Conservation (phyloP, 2,888 invertebrate genomes). For the Tipula vernalis region DNA sequence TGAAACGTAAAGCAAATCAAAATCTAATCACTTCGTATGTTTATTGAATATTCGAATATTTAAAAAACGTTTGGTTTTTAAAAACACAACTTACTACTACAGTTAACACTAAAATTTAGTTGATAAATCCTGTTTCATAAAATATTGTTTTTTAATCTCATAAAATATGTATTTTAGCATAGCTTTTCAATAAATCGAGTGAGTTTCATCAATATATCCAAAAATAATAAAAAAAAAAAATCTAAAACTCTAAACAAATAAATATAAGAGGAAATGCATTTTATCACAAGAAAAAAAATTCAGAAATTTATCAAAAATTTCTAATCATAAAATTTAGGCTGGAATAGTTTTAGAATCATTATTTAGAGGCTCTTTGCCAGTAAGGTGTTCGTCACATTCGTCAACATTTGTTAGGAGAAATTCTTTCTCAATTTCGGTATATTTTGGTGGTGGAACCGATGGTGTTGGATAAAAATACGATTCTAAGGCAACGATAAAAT, state of each 20-base stretch:
- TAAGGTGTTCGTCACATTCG: neutral
- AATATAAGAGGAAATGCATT: slow-evolving; percentile 5
- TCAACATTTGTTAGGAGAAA: slow-evolving; percentile 10
- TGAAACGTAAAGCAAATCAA: neutral
- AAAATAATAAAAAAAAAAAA: neutral
- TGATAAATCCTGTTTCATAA: neutral
- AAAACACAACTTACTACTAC: neutral
- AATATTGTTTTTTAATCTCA: neutral
- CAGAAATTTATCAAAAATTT: neutral
- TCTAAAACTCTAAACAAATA: neutral
- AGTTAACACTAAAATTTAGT: neutral
- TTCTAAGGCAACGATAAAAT: slow-evolving; percentile 13
- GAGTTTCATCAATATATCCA: neutral
- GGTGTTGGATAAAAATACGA: slow-evolving; percentile 15
- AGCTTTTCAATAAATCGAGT: neutral
- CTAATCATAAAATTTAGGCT: neutral
- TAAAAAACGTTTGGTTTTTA: neutral
- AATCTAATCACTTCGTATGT: neutral
- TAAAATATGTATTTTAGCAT: neutral
- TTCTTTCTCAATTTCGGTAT: slow-evolving; percentile 12
- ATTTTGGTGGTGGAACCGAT: slow-evolving; percentile 14
- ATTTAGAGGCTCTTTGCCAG: neutral
- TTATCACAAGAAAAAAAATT: neutral
- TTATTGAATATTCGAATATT: neutral
- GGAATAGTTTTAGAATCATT: neutral